Percentiles rank a stretch among this genome's conserved stretches.
phyloP scores from a whole-genome alignment of 1,140 invertebrate species.

The Ceratoteleas bidentatus region DNA sequence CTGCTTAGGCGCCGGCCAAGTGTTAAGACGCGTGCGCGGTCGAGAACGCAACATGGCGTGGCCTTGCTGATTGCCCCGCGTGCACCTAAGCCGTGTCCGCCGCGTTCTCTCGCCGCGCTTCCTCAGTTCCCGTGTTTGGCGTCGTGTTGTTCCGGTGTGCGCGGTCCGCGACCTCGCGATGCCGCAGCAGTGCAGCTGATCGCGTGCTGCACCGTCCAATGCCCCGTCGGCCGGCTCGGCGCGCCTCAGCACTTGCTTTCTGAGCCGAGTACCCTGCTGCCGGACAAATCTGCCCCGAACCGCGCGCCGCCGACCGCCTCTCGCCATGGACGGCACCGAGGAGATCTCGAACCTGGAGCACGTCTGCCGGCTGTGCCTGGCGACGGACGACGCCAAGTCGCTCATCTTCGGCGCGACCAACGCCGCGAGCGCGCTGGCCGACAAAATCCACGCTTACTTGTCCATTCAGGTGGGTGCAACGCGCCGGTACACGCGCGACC shows the following conservation, averaged over 20 bases:
- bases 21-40: no score
- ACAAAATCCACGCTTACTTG: conserved; percentile 84
- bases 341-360: conserved; percentile 73
- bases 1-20: no score
- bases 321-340: conserved; percentile 73
- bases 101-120: no score
- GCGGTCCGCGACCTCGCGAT: not conserved
- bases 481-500: conserved; percentile 10
- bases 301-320: conserved; percentile 1
- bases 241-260: conserved; percentile 22
- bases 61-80: no score
- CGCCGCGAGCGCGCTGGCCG: conserved; percentile 80
- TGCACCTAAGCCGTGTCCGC: no score
- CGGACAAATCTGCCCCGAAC: not conserved
- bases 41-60: no score
- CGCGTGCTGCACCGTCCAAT: not conserved
- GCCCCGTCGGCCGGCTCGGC: not conserved
- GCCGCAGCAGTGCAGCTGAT: conserved; percentile 13
- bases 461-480: conserved; percentile 83
- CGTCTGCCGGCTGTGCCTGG: conserved; percentile 85
- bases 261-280: not conserved
- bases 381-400: conserved; percentile 80
- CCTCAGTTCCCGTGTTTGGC: no score
- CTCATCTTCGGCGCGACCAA: conserved; percentile 77
- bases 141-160: no score